Conservation (phyloP, 2,797 vertebrate species). For the Sitta carolinensis region DNA sequence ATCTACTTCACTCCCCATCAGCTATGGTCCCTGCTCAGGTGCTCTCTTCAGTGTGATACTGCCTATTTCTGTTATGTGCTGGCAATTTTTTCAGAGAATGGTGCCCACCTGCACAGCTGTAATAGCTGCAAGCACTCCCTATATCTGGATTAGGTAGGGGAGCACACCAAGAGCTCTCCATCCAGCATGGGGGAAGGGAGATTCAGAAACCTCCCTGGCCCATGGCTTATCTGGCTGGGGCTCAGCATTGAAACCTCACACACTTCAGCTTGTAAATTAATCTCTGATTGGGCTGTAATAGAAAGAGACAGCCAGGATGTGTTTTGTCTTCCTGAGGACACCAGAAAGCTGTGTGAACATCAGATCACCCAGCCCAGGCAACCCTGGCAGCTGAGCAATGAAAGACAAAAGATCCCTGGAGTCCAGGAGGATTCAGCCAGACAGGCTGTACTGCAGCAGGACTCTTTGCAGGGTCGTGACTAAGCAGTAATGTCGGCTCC, state of each 20-base stretch:
- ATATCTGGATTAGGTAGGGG: fast-evolving
- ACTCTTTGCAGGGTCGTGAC: background rate
- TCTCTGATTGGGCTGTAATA: background rate
- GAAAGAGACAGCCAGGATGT: background rate
- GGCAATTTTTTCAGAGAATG: background rate
- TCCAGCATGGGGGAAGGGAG: background rate
- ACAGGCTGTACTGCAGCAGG: background rate
- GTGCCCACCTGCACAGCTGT: background rate
- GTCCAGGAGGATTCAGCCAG: background rate
- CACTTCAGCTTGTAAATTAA: background rate
- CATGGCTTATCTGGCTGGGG: background rate
- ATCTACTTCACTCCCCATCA: background rate
- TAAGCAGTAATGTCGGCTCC: no score
- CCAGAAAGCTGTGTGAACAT: background rate
- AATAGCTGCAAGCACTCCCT: background rate
- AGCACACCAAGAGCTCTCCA: background rate
- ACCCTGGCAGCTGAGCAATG: background rate
- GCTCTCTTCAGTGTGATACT: background rate
- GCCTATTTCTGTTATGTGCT: background rate
- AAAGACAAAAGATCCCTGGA: background rate
- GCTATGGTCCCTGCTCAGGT: background rate
- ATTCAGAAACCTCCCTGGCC: background rate
- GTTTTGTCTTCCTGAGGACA: background rate
- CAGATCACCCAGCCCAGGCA: background rate
- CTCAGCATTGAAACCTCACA: background rate